Evolutionary conservation across 2,113 vertebrate species (phyloP), one percentile per base, ranked within the genome.

Genomic region (Myrmecophaga tridactyla): DNA sequence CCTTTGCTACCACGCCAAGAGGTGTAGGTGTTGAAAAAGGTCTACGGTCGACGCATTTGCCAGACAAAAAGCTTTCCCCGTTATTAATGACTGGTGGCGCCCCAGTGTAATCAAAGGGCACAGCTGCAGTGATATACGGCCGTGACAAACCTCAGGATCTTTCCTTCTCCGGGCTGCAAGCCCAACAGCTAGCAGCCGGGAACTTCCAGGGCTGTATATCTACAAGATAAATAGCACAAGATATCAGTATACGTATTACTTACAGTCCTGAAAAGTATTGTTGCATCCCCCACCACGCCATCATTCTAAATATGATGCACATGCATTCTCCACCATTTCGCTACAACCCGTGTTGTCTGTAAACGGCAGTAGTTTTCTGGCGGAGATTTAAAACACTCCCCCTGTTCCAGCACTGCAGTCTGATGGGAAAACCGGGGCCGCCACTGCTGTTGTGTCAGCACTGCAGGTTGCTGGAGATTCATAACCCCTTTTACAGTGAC

Each of bases 31-130:
- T 98, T 98, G 96, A 97, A 96, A 94, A 96, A 97, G 97, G 96
- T 96, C 48, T 43, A 87, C 27, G 17, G 89, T 11, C 92, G 92
- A 98, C 97, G 96, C 98, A 98, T 98, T 98, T 98, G 96, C 97
- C 97, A 98, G 99, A 98, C 98, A 98, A 98, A 98, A 98, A 98
- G 98, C 98, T 96, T 97, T 98, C 97, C 95, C 96, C 85, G 90
- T 99, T 99, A 98, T 99, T 99, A 98, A 99, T 98, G 98, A 98
- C 98, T 97, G 97, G 97, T 97, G 97, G 97, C 98, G 97, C 97
- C 98, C 98, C 97, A 98, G 97, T 98, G 98, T 98, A 98, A 99
- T 98, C 99, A 98, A 98, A 98, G 98, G 98, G 98, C 98, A 98
- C 97, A 98, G 98, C 98, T 97, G 98, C 82, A 0, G 96, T 98